Conservation (phyloP, 2,797 vertebrate species). For the Halcyon badia region DNA sequence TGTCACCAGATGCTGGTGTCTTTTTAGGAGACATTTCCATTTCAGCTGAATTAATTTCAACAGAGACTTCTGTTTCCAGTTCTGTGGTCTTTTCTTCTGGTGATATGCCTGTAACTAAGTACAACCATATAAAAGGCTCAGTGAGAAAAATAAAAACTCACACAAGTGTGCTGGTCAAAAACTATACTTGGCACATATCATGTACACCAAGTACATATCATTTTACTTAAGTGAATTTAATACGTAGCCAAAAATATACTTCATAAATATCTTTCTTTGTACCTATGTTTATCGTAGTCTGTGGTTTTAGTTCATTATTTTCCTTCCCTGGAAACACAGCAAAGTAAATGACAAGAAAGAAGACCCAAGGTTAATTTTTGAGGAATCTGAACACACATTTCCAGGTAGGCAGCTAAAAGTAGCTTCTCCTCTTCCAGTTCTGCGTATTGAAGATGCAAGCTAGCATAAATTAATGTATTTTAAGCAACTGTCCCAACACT, state of each 20-base stretch:
- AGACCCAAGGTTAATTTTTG: background rate
- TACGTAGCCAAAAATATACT: background rate
- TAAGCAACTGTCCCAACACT: background rate
- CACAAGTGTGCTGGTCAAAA: background rate
- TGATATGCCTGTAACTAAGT: conserved; percentile 73
- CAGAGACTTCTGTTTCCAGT: conserved; percentile 66
- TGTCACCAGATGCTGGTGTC: conserved; percentile 12
- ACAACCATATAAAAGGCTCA: background rate
- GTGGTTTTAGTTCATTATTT: background rate
- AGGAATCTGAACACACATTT: background rate
- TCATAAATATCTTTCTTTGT: background rate
- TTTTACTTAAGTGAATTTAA: conserved; percentile 15
- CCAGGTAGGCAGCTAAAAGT: background rate
- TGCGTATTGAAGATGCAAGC: background rate
- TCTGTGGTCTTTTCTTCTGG: conserved; percentile 64
- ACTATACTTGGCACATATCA: background rate
- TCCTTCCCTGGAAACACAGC: background rate
- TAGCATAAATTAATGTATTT: background rate
- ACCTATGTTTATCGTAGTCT: background rate
- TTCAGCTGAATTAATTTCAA: conserved; percentile 51
- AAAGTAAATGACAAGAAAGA: background rate
- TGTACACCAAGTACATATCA: background rate
- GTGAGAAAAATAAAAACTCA: background rate
- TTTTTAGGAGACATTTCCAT: conserved; percentile 66
- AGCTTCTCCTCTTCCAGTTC: background rate